Percentiles rank a stretch among this genome's conserved stretches.
Conservation (phyloP, 2,797 vertebrate species). For the Spinibarbus caldwelli region DNA sequence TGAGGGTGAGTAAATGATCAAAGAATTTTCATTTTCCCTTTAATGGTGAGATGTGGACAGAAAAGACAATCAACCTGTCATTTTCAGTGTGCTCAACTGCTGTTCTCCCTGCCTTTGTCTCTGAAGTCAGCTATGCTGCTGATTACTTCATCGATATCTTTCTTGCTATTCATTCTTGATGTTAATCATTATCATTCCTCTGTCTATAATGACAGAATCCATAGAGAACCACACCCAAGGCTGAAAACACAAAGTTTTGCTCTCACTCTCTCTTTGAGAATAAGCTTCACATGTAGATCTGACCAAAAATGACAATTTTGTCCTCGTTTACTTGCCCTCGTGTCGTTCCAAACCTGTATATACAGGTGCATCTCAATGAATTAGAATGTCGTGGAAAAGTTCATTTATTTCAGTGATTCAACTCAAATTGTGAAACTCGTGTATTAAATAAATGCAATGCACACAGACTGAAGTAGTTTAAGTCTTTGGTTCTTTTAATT, state of each 20-base stretch:
- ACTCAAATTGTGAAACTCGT: no score
- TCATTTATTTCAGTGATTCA: no score
- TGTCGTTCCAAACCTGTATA: neutral
- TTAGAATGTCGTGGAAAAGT: no score
- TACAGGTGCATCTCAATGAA: no score
- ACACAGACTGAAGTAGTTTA: no score
- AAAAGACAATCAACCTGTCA: constrained; percentile 15
- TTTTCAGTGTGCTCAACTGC: neutral
- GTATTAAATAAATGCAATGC: no score
- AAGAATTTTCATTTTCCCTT: neutral
- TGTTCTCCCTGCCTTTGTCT: neutral
- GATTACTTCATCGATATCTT: constrained; percentile 35
- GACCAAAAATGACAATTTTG: neutral
- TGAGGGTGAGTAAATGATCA: neutral
- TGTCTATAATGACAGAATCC: constrained; percentile 8
- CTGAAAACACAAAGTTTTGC: neutral
- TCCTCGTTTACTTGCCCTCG: neutral
- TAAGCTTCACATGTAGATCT: neutral
- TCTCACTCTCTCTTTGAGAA: neutral
- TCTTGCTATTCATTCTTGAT: neutral
- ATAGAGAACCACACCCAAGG: neutral
- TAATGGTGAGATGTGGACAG: neutral
- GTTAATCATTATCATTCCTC: constrained; percentile 23
- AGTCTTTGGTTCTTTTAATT: no score
- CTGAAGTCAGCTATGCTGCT: neutral